phyloP scores from a whole-genome alignment of 2,113 vertebrate species.

The Chloebia gouldiae region DNA sequence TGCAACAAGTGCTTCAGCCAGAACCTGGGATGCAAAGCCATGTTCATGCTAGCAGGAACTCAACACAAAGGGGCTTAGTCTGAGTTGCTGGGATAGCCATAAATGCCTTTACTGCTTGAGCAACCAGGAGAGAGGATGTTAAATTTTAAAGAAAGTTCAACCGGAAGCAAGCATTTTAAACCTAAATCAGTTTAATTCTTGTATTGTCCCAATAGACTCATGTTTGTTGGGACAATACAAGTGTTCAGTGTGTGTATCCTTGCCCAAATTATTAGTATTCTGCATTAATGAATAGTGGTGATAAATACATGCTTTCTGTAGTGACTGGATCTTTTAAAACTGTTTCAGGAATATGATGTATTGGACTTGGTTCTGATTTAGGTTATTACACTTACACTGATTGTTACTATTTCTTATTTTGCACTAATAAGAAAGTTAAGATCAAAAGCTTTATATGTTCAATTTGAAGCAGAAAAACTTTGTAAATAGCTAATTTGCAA shows the following conservation, averaged over 20 bases:
- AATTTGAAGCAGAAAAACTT: background rate
- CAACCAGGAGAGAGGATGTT: background rate
- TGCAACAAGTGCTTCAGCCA: background rate
- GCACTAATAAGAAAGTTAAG: background rate
- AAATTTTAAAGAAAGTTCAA: background rate
- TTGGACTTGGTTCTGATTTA: background rate
- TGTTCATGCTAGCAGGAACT: fast-evolving
- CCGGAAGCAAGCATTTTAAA: background rate
- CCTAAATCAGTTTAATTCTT: background rate
- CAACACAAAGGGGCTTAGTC: background rate
- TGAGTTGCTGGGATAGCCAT: background rate
- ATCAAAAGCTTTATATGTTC: background rate
- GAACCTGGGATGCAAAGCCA: fast-evolving
- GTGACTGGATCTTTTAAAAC: background rate
- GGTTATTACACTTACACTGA: fast-evolving
- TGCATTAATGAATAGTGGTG: background rate
- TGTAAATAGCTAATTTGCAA: background rate
- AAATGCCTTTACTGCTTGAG: background rate
- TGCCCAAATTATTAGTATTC: fast-evolving
- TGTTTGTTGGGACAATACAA: too few relatives aligned
- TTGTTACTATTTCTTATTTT: background rate
- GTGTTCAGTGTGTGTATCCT: background rate
- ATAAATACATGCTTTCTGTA: background rate
- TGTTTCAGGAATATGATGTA: background rate
- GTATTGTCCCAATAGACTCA: fast-evolving